phyloP scores from a whole-genome alignment of 2,113 vertebrate species.

The Xiphophorus maculatus region DNA sequence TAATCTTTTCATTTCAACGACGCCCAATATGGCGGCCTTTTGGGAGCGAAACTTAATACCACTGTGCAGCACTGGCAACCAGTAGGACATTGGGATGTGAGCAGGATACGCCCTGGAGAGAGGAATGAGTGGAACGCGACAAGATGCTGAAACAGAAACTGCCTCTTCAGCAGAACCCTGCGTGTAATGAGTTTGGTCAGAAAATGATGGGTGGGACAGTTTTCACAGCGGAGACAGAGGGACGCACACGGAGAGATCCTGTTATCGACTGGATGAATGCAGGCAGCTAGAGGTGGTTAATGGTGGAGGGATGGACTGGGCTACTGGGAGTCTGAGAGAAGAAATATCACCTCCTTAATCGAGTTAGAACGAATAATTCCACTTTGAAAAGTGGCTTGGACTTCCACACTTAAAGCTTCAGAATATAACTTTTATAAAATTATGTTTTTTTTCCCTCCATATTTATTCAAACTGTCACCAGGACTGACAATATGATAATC shows the following conservation, averaged over 20 bases:
- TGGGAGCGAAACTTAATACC: conserved; percentile 33
- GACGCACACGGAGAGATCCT: conserved; percentile 35
- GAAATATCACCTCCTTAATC: background rate
- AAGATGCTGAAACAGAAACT: conserved; percentile 20
- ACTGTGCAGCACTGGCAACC: background rate
- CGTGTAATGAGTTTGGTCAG: conserved; percentile 22
- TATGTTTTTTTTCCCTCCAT: no score
- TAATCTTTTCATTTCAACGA: conserved; percentile 21
- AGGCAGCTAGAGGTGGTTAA: conserved; percentile 23
- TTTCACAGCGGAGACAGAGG: conserved; percentile 30
- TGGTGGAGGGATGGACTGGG: conserved; percentile 4
- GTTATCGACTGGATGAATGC: conserved; percentile 10
- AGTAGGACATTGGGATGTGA: background rate
- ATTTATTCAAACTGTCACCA: no score
- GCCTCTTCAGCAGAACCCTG: conserved; percentile 35
- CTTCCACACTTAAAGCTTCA: background rate
- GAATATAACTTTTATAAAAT: no score
- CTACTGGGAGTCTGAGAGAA: conserved; percentile 1
- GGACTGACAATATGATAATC: no score
- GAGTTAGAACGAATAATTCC: background rate
- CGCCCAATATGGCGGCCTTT: conserved; percentile 40
- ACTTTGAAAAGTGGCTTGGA: background rate
- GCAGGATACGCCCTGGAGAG: conserved; percentile 20
- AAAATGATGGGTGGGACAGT: conserved; percentile 45
- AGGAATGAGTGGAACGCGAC: conserved; percentile 13